Evolutionary conservation across 2,113 vertebrate genomes (phyloP).

Genomic region (Eptesicus fuscus): DNA sequence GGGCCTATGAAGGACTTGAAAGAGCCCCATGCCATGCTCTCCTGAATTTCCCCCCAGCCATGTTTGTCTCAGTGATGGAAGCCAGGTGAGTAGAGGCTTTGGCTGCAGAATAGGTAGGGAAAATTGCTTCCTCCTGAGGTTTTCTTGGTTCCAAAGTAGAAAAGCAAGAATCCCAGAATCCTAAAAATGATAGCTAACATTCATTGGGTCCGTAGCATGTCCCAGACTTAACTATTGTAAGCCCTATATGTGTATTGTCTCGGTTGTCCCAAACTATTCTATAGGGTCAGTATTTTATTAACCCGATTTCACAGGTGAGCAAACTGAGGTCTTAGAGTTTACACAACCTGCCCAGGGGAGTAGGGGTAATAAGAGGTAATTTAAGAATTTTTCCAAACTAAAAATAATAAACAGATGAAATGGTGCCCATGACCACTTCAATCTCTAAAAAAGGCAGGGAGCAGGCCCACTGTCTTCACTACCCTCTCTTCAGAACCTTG

Average conservation of each 20-base stretch:
- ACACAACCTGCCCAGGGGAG: background rate
- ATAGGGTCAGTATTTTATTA: background rate
- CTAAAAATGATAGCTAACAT: background rate
- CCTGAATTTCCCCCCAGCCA: background rate
- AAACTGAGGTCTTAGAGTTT: background rate
- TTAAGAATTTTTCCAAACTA: constrained; percentile 45
- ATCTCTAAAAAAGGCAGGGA: background rate
- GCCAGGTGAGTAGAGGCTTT: background rate
- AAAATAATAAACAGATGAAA: constrained; percentile 24
- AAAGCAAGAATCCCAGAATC: background rate
- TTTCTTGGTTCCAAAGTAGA: background rate
- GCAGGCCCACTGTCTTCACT: background rate
- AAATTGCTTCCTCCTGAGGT: background rate
- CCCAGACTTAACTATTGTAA: background rate
- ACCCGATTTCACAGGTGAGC: background rate
- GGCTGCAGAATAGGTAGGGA: background rate
- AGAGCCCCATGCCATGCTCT: accelerated
- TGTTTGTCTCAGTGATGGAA: background rate
- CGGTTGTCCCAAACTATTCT: background rate
- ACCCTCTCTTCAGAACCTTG: background rate
- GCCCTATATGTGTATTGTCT: background rate
- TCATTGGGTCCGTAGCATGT: background rate
- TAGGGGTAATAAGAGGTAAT: background rate
- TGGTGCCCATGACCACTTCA: background rate
- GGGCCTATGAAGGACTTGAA: background rate